Evolutionary conservation across 1,140 invertebrate species (phyloP).

Genomic region (Orchestia grillus): DNA sequence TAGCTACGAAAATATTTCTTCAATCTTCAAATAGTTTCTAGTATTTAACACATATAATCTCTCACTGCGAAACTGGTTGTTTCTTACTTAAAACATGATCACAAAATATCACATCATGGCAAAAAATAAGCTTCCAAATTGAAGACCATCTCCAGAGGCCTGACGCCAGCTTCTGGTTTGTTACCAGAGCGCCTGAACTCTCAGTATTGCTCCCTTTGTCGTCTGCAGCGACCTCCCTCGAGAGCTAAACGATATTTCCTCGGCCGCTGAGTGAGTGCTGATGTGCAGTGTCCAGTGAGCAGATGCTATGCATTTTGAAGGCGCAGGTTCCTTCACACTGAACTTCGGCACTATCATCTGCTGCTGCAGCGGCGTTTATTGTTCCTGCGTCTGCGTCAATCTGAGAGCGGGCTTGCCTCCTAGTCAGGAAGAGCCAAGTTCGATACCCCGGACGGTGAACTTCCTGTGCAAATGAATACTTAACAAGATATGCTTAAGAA

Average conservation of each 20-base stretch:
- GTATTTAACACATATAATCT: not conserved
- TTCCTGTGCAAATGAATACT: too few relatives aligned
- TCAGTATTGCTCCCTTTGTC: not conserved
- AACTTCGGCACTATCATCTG: not conserved
- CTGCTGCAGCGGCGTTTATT: too few relatives aligned
- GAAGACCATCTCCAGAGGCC: not conserved
- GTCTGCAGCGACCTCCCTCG: not conserved
- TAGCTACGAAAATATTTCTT: not conserved
- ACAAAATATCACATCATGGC: not conserved
- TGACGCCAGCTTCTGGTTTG: not conserved
- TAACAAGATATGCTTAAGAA: too few relatives aligned
- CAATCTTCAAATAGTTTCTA: not conserved
- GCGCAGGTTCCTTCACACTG: not conserved
- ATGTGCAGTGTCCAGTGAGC: not conserved
- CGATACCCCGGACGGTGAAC: too few relatives aligned
- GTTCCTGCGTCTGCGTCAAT: too few relatives aligned
- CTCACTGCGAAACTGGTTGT: not conserved
- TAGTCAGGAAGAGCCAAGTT: too few relatives aligned
- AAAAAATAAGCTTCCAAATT: not conserved
- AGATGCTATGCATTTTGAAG: not conserved
- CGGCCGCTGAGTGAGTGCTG: not conserved
- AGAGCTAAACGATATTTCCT: not conserved
- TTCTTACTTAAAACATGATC: not conserved
- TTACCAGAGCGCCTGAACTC: not conserved
- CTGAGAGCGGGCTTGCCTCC: too few relatives aligned